Percentiles rank a stretch among this genome's conserved stretches.
Evolutionary conservation across 1,140 invertebrate species (phyloP).

Genomic region (Cydia pomonella): DNA sequence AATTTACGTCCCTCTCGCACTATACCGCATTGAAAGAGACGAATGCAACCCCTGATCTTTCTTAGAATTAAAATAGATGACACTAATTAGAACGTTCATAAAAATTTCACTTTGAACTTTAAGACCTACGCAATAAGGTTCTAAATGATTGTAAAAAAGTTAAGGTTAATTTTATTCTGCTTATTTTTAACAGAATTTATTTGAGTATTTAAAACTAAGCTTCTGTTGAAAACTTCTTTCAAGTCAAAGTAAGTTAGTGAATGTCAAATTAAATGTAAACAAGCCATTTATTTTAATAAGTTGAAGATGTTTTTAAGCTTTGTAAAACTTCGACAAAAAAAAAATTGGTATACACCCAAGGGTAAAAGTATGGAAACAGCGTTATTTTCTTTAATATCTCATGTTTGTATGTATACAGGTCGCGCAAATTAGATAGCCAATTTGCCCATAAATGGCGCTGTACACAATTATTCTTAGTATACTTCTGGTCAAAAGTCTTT

Average conservation of each 20-base stretch:
- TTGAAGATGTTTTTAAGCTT: not conserved
- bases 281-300: not conserved
- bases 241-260: not conserved
- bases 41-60: constrained; percentile 25
- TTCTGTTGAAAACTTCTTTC: constrained; percentile 22
- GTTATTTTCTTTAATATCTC: too few relatives aligned
- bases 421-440: too few relatives aligned
- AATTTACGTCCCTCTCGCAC: not conserved
- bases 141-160: not conserved
- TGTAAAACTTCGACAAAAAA: not conserved
- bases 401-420: too few relatives aligned
- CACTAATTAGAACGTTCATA: constrained; percentile 9
- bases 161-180: not conserved
- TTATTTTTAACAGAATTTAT: constrained; percentile 20
- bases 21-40: not conserved
- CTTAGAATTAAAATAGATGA: constrained; percentile 27
- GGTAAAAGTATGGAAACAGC: too few relatives aligned
- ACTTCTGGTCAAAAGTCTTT: too few relatives aligned
- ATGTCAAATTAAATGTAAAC: constrained; percentile 27
- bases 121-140: not conserved
- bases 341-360: too few relatives aligned
- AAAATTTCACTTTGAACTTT: constrained; percentile 8
- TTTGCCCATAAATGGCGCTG: too few relatives aligned
- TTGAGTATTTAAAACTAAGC: constrained; percentile 18
- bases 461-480: too few relatives aligned